Base-by-base conservation (phyloP, 2,797 vertebrate genomes). In the Cynopterus sphinx region DNA sequence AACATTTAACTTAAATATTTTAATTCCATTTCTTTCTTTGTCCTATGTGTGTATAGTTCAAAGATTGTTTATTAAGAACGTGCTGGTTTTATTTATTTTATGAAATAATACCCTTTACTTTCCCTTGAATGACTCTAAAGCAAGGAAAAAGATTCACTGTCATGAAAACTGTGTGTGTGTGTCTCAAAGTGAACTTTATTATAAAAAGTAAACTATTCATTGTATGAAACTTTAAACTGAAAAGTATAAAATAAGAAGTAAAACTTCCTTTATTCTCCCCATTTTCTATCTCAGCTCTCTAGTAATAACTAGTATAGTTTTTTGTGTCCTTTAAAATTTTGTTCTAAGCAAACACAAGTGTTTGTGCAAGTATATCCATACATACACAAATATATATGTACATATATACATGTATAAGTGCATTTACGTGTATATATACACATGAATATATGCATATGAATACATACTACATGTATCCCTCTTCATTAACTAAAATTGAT, bases 221-320 rank as follows among this genome's bases (percentile, higher is more conserved):
- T 21, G 11, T 21, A 67, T 2, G 85, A 86, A 93, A 83, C 8
- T 73, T 65, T 43, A 82, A 93, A 75, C 43, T 73, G 36, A 79
- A 94, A 91, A 85, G 13, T 33, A 89, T 77, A 73, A 88, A 65
- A 92, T 41, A 67, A 74, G 81, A 85, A 86, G 7, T 73, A 91
- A 82, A 86, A 43, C 26, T 82, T 91, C 81, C 3, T 78, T 88
- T 63, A 92, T 73, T 78, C 6, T 70, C 3, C 22, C 13, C 31
- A 88, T 81, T 90, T 57, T 94, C 41, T 31, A 49, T 77, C 19
- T 41, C 70, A 84, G 85, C 13, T 65, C 49, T 87, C 46, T 9
- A 90, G 21, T 75, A 65, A 79, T 43, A 93, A 92, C 11, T 49
- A 57, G 9, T 43, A 15, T 86, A 33, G 31, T 17, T 68, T 94